These are phyloP conservation scores for Campopleginae sp. DNA, from an alignment of 2,888 invertebrate genomes.

Conservation along the genomic window DNA sequence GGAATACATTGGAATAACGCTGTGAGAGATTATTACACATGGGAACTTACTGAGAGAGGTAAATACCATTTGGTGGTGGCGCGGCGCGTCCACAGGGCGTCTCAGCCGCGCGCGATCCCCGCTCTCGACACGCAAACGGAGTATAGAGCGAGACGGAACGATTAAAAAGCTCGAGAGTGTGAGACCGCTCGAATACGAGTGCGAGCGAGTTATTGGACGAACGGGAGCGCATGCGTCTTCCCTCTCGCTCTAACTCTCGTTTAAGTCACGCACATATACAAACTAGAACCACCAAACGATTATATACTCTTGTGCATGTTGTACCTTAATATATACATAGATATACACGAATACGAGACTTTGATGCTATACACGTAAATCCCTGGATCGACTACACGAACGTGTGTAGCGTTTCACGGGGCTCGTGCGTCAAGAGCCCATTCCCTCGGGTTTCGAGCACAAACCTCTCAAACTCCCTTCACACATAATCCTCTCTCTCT, in stretches of 20 bases:
- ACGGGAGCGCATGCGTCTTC: slow-evolving; percentile 58
- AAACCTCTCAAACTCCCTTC: slow-evolving; percentile 51
- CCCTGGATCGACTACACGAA: slow-evolving; percentile 46
- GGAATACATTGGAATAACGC: slow-evolving; percentile 54
- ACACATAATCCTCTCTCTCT: slow-evolving; percentile 37
- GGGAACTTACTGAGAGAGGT: slow-evolving; percentile 62
- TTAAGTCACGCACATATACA: slow-evolving; percentile 7
- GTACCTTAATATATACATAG: slow-evolving; percentile 3
- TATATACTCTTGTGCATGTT: slow-evolving; percentile 17
- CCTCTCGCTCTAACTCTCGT: slow-evolving; percentile 52
- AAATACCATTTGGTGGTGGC: slow-evolving; percentile 55
- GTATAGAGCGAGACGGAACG: slow-evolving; percentile 42
- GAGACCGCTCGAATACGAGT: slow-evolving; percentile 26
- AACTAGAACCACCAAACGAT: slow-evolving; percentile 37
- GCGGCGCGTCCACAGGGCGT: slow-evolving; percentile 63
- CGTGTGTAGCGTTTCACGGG: slow-evolving; percentile 42
- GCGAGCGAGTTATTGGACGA: slow-evolving; percentile 20
- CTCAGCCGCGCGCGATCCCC: slow-evolving; percentile 40
- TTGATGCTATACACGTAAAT: slow-evolving; percentile 43
- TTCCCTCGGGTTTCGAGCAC: slow-evolving; percentile 58
- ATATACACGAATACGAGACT: slow-evolving; percentile 18
- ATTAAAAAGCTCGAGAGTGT: slow-evolving; percentile 24
- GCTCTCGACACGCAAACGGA: slow-evolving; percentile 36
- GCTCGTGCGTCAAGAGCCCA: slow-evolving; percentile 57
- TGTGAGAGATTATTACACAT: slow-evolving; percentile 50